phyloP scores from a whole-genome alignment of 2,888 invertebrate species.

The Globia sparganii region DNA sequence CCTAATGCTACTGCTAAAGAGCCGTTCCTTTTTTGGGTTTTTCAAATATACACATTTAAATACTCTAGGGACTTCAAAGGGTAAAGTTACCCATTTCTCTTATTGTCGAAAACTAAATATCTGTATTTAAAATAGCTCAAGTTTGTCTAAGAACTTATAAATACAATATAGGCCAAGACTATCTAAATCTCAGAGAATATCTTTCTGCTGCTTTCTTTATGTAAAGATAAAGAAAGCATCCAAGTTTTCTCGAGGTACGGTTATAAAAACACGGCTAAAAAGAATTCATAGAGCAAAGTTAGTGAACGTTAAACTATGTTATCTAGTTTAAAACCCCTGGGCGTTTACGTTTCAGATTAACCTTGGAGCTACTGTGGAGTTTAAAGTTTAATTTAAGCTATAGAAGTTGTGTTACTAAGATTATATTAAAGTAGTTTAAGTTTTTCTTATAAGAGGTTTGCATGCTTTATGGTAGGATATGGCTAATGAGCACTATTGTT shows the following conservation, averaged over 20 bases:
- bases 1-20: not conserved
- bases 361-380: conserved; percentile 44
- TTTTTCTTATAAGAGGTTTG: conserved; percentile 1
- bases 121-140: conserved; percentile 2
- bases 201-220: conserved; percentile 26
- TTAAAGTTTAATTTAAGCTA: conserved; percentile 46
- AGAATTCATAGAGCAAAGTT: conserved; percentile 59
- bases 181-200: conserved; percentile 18
- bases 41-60: not conserved
- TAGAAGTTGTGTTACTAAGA: conserved; percentile 22
- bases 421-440: conserved; percentile 7
- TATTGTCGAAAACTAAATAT: not conserved
- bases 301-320: conserved; percentile 69
- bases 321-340: conserved; percentile 68
- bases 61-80: not conserved
- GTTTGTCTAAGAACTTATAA: conserved; percentile 20
- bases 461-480: too few species aligned
- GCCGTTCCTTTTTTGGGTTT: not conserved
- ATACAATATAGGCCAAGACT: not conserved
- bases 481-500: too few species aligned
- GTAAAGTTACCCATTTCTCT: not conserved
- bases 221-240: conserved; percentile 27
- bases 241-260: conserved; percentile 20
- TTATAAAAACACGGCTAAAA: conserved; percentile 51
- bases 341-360: conserved; percentile 61